Evolutionary conservation across 2,888 invertebrate genomes (phyloP).

Genomic region (Melinopterus prodromus): DNA sequence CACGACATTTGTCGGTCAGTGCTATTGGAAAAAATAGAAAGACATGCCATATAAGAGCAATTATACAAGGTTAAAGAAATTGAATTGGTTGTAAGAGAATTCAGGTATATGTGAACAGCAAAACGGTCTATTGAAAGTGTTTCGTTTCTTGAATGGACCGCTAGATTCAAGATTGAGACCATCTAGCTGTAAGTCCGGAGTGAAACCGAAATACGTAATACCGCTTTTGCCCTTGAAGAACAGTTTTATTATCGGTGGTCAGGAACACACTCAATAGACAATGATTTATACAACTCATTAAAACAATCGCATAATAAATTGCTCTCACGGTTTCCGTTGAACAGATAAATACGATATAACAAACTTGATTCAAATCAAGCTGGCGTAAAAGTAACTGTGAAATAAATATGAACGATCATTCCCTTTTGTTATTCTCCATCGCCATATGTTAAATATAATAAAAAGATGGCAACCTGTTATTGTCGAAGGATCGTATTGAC

Average conservation of each 20-base stretch:
- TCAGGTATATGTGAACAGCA: background rate
- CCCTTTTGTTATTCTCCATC: background rate
- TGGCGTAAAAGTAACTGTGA: background rate
- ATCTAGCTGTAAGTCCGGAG: background rate
- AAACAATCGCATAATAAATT: background rate
- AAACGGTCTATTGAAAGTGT: background rate
- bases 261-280: background rate
- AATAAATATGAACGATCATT: background rate
- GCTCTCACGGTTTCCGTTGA: too few relatives aligned
- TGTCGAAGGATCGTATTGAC: background rate
- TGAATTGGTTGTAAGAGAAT: background rate
- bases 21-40: too few relatives aligned
- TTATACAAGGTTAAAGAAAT: too few relatives aligned
- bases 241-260: background rate
- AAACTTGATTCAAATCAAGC: background rate
- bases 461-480: background rate
- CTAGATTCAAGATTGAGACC: background rate
- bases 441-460: background rate
- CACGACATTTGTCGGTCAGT: too few relatives aligned
- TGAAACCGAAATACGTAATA: conserved; percentile 4
- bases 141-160: background rate
- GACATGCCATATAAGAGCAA: too few relatives aligned
- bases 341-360: too few relatives aligned
- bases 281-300: conserved; percentile 4
- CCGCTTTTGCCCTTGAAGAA: background rate